Conservation (phyloP, 2,888 invertebrate species). For the Drosophila colorata region DNA sequence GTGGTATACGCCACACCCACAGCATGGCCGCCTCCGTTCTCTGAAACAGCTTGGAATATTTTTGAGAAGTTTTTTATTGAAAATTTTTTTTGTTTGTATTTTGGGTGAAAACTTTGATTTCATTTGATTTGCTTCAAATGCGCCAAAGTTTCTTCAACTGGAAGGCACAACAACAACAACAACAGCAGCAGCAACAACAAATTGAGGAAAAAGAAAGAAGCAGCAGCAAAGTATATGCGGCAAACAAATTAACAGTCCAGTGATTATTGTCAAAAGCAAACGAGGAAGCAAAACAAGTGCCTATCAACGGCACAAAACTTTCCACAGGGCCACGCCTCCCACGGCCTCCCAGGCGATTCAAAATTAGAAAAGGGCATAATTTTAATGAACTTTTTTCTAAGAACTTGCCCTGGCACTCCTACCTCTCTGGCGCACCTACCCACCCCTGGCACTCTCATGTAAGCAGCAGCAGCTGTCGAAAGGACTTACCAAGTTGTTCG, state of each 20-base stretch:
- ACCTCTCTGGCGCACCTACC: too few species aligned
- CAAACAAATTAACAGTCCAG: conserved; percentile 83
- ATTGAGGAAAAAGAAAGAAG: conserved; percentile 40
- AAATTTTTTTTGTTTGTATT: conserved; percentile 18
- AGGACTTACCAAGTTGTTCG: conserved; percentile 74
- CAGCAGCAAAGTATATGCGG: conserved; percentile 48
- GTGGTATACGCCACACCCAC: conserved; percentile 39
- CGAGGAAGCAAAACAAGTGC: conserved; percentile 72
- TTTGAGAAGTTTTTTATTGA: conserved; percentile 14
- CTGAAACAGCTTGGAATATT: conserved; percentile 8
- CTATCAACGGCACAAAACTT: conserved; percentile 53
- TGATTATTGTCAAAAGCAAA: conserved; percentile 81
- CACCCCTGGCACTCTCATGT: conserved; percentile 50
- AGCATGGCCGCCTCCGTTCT: conserved; percentile 1
- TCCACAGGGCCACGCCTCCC: conserved; percentile 14
- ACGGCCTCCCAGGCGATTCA: conserved; percentile 46
- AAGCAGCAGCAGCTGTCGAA: conserved; percentile 75
- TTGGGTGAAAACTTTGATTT: conserved; percentile 68
- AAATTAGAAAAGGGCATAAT: conserved; percentile 81
- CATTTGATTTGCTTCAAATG: conserved; percentile 70
- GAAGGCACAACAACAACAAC: conserved; percentile 58
- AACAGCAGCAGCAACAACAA: conserved; percentile 14
- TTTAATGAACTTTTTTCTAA: conserved; percentile 79
- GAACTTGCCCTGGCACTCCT: conserved; percentile 34
- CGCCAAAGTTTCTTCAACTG: conserved; percentile 81